Base-by-base conservation (phyloP, 2,113 vertebrate species). In the Arvicanthis niloticus region DNA sequence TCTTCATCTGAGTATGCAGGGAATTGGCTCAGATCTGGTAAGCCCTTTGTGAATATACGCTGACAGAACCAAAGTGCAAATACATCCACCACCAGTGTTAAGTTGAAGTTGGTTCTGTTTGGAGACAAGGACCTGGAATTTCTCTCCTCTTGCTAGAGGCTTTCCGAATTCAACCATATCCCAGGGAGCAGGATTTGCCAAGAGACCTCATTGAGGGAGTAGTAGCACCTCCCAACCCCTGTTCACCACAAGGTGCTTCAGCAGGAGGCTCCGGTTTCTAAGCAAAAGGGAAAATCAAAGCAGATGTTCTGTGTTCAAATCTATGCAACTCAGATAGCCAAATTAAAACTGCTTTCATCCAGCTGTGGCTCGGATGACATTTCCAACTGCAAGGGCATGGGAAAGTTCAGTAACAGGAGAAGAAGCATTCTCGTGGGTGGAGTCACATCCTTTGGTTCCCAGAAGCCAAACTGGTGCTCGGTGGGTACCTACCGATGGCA, bases 231-330 rank as follows among this genome's bases (percentile, higher is more conserved):
- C 88, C 24, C 6, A 26, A 31, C 37, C 12, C 82, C 80, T 37
- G 56, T 78, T 48, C 76, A 84, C 81, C 68, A 91, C 56, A 70
- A 53, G 42, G 1, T 0, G 24, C 81, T 1, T 77, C 11, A 40
- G 26, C 0, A 1, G 53, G 65, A 90, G 73, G 45, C 48, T 0
- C 1, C 51, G 81, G 84, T 91, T 96, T 93, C 84, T 72, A 87
- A 92, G 86, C 67, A 70, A n/a, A 53, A 70, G 0, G 29, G 80
- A 48, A 68, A 92, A 73, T 91, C 9, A 8, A 88, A 84, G 80
- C 17, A 15, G 60, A 80, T 81, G 91, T 37, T 65, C 90, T 97
- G 62, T 94, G 78, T 95, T 96, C 91, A 97, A 67, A 95, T 88
- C 70, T 87, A 7, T 17, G 84, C 45, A 89, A 91, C 97, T 93